These are phyloP conservation scores for Dasyornis broadbenti DNA, from an alignment of 2,113 vertebrate species.

Conservation along the genomic window DNA sequence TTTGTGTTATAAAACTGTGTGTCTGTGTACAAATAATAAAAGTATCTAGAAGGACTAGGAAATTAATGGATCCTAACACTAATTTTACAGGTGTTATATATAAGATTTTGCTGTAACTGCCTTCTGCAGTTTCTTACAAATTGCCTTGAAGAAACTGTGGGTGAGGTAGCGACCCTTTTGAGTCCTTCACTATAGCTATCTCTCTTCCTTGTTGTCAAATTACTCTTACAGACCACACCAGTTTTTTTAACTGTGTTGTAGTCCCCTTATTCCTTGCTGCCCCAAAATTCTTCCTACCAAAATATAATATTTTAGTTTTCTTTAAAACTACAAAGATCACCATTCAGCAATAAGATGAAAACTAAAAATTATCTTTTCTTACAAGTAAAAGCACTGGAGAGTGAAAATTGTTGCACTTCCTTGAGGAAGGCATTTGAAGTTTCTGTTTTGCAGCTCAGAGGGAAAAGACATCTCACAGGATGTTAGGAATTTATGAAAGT, in stretches of 20 bases:
- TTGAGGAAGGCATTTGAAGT: neutral
- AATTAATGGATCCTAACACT: neutral
- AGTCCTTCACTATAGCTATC: neutral
- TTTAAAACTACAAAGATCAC: neutral
- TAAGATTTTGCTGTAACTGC: neutral
- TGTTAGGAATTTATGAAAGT: conserved; percentile 5
- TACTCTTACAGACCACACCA: neutral
- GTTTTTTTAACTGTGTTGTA: neutral
- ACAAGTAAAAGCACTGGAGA: neutral
- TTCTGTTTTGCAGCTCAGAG: neutral
- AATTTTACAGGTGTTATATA: neutral
- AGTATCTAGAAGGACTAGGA: neutral
- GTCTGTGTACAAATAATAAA: neutral
- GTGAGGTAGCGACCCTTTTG: neutral
- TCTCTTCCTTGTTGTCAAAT: neutral
- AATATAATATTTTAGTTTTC: neutral
- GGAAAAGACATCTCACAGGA: neutral
- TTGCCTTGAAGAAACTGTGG: neutral
- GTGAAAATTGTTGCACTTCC: neutral
- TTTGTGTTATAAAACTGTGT: neutral
- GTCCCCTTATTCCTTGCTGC: neutral
- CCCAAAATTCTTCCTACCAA: neutral
- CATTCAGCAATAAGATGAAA: neutral
- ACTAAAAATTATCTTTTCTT: neutral
- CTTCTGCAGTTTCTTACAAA: neutral